These are phyloP conservation scores for Lepidocolaptes lacrymiger DNA, from an alignment of 2,797 vertebrate species.

Conservation along the genomic window DNA sequence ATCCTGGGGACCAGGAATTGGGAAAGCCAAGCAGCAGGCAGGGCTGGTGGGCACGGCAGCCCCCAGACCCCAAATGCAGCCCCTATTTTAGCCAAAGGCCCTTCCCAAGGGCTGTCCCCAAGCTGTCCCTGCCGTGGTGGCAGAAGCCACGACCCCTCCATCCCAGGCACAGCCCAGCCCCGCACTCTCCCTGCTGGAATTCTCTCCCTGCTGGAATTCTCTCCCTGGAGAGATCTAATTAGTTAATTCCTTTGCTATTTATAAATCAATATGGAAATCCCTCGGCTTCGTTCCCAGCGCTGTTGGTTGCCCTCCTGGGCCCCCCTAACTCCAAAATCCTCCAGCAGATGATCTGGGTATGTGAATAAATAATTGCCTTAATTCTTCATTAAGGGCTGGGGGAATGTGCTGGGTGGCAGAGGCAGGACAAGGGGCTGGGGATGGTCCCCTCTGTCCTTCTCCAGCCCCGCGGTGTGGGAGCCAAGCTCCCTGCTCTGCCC, in stretches of 20 bases:
- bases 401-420: accelerated
- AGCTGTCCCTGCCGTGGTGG: accelerated
- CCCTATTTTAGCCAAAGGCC: neutral
- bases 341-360: neutral
- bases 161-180: neutral
- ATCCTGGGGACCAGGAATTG: accelerated
- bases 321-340: neutral
- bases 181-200: slow-evolving; percentile 26
- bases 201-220: neutral
- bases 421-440: neutral
- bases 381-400: neutral
- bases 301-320: neutral
- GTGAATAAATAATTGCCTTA: neutral
- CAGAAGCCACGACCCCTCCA: accelerated
- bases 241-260: slow-evolving; percentile 63
- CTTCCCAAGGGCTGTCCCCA: neutral
- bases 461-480: neutral
- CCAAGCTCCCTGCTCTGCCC: neutral
- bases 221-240: slow-evolving; percentile 31
- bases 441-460: neutral
- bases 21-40: neutral
- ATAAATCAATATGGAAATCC: slow-evolving; percentile 36
- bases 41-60: accelerated
- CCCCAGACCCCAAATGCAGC: neutral
- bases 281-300: neutral